A percentile compares a stretch with the other conserved stretches of the same genome.
Evolutionary conservation across 1,140 invertebrate species (phyloP).

Genomic region (Glomeris maerens): DNA sequence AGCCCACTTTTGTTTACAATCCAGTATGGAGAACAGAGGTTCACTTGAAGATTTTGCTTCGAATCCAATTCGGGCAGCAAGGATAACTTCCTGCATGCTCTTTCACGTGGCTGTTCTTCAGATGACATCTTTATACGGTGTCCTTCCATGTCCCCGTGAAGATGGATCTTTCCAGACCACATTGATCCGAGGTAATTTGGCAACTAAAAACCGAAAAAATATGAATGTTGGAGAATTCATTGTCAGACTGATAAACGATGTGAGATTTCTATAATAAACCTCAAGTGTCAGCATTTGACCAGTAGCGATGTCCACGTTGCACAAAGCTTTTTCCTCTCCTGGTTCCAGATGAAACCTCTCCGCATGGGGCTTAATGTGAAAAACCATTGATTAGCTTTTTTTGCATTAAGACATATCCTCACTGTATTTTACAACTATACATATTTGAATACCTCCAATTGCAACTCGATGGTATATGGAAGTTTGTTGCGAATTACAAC

Average conservation of each 20-base stretch:
- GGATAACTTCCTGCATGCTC: conserved; percentile 46
- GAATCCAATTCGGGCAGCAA: conserved; percentile 48
- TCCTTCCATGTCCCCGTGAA: conserved; percentile 52
- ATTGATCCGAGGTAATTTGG: conserved; percentile 47
- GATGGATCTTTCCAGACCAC: conserved; percentile 52
- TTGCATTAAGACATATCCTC: not conserved
- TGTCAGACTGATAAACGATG: not conserved
- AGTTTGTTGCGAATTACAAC: conserved; percentile 59
- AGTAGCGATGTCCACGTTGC: conserved; percentile 39
- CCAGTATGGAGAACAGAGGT: conserved; percentile 74
- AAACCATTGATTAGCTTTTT: not conserved
- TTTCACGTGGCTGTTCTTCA: conserved; percentile 44
- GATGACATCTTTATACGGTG: conserved; percentile 46
- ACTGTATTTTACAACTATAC: not conserved
- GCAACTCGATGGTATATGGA: conserved; percentile 36
- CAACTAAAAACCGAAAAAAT: conserved; percentile 29
- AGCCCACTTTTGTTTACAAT: conserved; percentile 76
- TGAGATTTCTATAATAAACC: conserved; percentile 2
- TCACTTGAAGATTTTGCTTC: conserved; percentile 44
- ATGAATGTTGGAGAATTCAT: too few species aligned
- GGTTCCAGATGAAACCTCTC: conserved; percentile 46
- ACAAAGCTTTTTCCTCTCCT: conserved; percentile 51
- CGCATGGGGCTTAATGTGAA: not conserved
- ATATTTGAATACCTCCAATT: conserved; percentile 24
- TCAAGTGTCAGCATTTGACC: conserved; percentile 13